A percentile compares a stretch with the other conserved stretches of the same genome.
These are phyloP conservation scores for Plectropomus leopardus DNA, from an alignment of 2,113 vertebrate species.

Conservation along the genomic window DNA sequence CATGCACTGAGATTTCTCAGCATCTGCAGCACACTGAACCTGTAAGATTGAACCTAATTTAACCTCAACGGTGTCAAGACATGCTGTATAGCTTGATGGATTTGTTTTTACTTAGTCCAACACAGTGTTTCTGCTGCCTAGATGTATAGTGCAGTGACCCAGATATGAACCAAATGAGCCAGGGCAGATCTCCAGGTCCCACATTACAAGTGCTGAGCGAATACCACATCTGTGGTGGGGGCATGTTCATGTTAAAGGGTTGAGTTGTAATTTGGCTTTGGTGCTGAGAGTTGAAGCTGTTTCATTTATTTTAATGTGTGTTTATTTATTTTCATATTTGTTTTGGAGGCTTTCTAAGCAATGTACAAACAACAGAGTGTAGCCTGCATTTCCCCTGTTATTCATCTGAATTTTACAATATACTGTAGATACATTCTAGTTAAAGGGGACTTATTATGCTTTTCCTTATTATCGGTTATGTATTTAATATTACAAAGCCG, in stretches of 20 bases:
- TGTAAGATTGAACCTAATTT: neutral
- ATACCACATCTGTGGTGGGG: slow-evolving; percentile 27
- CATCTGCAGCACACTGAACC: neutral
- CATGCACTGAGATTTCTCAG: neutral
- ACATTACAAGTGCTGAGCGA: slow-evolving; percentile 16
- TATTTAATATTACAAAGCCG: too few species aligned
- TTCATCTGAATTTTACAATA: slow-evolving; percentile 3
- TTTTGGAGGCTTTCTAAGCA: neutral
- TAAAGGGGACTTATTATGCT: too few species aligned
- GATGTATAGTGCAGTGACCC: slow-evolving; percentile 24
- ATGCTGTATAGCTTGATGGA: neutral
- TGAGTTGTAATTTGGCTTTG: slow-evolving; percentile 18
- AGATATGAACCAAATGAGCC: slow-evolving; percentile 32
- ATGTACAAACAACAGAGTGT: neutral
- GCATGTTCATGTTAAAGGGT: slow-evolving; percentile 6
- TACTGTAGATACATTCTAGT: neutral
- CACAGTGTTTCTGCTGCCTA: neutral
- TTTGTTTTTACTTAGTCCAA: neutral
- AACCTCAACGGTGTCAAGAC: neutral
- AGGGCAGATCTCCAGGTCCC: slow-evolving; percentile 31
- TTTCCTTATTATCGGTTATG: too few species aligned
- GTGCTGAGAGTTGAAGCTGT: neutral
- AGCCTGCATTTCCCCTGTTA: slow-evolving; percentile 25
- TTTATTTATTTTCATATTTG: too few species aligned
- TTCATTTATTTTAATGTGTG: slow-evolving; percentile 5